phyloP scores from a whole-genome alignment of 1,140 invertebrate species.

The Pomacea maculata region DNA sequence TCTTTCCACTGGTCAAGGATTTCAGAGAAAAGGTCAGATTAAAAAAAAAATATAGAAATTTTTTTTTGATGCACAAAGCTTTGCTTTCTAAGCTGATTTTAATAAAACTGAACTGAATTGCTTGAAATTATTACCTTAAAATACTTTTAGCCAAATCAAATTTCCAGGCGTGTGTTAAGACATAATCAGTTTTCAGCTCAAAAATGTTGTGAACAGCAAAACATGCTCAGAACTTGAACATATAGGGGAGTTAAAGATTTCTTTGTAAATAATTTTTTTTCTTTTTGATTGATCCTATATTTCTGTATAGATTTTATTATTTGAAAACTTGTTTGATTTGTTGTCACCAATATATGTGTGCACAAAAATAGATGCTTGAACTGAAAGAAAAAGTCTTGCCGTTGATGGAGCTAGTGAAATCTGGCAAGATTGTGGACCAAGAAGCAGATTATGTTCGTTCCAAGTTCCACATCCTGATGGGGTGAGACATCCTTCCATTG shows the following conservation, averaged over 20 bases:
- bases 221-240: too few species aligned
- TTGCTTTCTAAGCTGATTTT: background rate
- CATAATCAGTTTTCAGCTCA: too few species aligned
- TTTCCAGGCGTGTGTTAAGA: too few species aligned
- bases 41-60: background rate
- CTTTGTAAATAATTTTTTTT: too few species aligned
- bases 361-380: conserved; percentile 67
- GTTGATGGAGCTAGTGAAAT: conserved; percentile 73
- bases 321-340: too few species aligned
- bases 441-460: conserved; percentile 76
- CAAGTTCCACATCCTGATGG: conserved; percentile 78
- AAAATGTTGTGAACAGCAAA: too few species aligned
- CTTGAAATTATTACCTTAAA: too few species aligned
- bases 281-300: too few species aligned
- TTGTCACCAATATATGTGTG: background rate
- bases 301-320: too few species aligned
- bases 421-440: conserved; percentile 69
- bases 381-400: conserved; percentile 74
- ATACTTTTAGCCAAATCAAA: too few species aligned
- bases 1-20: conserved; percentile 78
- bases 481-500: conserved; percentile 63
- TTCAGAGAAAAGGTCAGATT: conserved; percentile 74
- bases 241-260: too few species aligned
- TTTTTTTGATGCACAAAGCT: background rate
- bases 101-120: too few species aligned